Percentiles rank a stretch among this genome's conserved stretches.
phyloP scores from a whole-genome alignment of 53 echinoderm and acorn worm species.

The Pentamera pediparva region DNA sequence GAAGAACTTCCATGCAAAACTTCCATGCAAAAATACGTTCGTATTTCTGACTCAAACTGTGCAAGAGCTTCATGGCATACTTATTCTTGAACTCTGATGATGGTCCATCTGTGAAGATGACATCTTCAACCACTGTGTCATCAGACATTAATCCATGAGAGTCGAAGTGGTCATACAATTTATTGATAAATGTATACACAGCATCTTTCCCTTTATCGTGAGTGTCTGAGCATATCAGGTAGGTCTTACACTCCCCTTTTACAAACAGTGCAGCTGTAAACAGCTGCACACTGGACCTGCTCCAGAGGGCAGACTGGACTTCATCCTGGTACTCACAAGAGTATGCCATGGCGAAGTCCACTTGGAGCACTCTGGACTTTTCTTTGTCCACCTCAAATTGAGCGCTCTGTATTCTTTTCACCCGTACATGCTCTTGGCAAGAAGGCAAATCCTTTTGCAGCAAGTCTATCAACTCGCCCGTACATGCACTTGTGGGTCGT shows the following conservation, averaged over 20 bases:
- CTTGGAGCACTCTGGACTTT: slow-evolving; percentile 1
- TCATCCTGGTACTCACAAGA: slow-evolving; percentile 36
- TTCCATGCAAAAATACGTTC: not conserved
- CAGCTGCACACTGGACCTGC: not conserved
- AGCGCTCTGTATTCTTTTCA: slow-evolving; percentile 6
- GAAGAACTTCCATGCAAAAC: not conserved
- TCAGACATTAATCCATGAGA: not conserved
- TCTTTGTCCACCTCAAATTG: not conserved
- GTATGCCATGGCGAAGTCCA: slow-evolving; percentile 32
- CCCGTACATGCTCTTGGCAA: not conserved
- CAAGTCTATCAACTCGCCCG: slow-evolving; percentile 25
- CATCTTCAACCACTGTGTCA: not conserved
- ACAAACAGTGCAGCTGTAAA: slow-evolving; percentile 17
- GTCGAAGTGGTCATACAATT: not conserved
- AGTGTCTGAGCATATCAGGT: slow-evolving; percentile 9
- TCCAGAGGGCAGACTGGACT: slow-evolving; percentile 26
- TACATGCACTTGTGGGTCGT: not conserved
- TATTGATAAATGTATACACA: not conserved
- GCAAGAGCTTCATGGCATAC: slow-evolving; percentile 4
- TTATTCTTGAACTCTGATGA: slow-evolving; percentile 21
- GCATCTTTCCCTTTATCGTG: slow-evolving; percentile 19
- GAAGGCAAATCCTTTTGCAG: not conserved
- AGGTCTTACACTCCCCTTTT: slow-evolving; percentile 6
- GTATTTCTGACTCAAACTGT: not conserved
- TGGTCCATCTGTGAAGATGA: slow-evolving; percentile 10